These are phyloP conservation scores for Rhynchonema sp. DNA, from an alignment of 2,888 invertebrate species.

Conservation along the genomic window DNA sequence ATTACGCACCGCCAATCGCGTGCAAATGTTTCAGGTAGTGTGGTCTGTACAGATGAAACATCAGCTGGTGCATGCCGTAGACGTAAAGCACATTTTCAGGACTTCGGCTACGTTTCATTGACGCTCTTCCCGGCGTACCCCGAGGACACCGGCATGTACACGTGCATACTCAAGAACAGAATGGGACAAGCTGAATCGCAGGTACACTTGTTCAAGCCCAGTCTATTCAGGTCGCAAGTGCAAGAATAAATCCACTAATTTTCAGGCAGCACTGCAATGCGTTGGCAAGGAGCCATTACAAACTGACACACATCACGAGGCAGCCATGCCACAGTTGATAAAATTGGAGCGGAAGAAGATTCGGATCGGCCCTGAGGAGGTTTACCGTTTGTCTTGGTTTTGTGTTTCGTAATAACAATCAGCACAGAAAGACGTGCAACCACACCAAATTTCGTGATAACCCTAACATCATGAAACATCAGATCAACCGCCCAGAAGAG, in stretches of 20 bases:
- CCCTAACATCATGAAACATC: no score
- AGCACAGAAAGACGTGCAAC: no score
- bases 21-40: constrained; percentile 10
- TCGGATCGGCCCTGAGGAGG: constrained; percentile 23
- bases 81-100: constrained; percentile 18
- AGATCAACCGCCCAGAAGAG: constrained; percentile 26
- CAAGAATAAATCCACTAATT: no score
- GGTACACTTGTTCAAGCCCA: background rate
- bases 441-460: no score
- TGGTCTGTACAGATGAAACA: background rate
- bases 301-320: constrained; percentile 66
- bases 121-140: constrained; percentile 38
- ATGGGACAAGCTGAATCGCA: constrained; percentile 13
- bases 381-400: no score
- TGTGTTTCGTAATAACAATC: no score
- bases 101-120: constrained; percentile 25
- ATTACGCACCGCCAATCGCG: constrained; percentile 31
- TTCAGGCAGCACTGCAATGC: background rate
- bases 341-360: constrained; percentile 37
- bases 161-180: constrained; percentile 51
- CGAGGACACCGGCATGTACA: constrained; percentile 87
- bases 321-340: constrained; percentile 68
- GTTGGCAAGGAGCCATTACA: constrained; percentile 26
- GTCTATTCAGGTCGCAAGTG: background rate
- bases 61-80: background rate